Evolutionary conservation across 2,888 invertebrate species (phyloP), one percentile per base, ranked within the genome.

Genomic region (Rugalucina vietnamica): DNA sequence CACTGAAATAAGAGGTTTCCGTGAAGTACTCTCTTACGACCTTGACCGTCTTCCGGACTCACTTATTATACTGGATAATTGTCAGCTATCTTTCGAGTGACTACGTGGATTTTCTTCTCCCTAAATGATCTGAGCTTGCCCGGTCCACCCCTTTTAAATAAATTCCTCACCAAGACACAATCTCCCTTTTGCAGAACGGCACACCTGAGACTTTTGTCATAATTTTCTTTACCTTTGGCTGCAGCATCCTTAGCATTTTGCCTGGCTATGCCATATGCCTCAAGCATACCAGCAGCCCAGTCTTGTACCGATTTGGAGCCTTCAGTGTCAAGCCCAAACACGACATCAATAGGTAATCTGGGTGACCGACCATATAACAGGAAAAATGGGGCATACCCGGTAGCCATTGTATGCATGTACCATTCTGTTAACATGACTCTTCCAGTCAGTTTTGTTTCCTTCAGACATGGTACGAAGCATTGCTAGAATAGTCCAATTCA

Each of bases 341-440:
- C 60, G 5, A 85, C 37, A 70, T 85, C 81, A 10, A 85, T 65
- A 32, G 81, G 85, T n/a, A 82, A 57, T 57, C 82, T 79, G 10
- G 82, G 82, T n/a, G 70, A 54, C 34, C 85, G 29, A 27, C 82
- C 84, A 76, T 76, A 85, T 18, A 88, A 34, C 57, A 87, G 49
- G 60, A 39, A 86, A 69, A 82, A 84, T 54, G 88, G 88, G 12
- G 83, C 71, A 50, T 75, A 86, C 21, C 85, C 77, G 32, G 87
- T 88, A 2, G 78, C 21, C 14, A 49, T 89, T 89, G 70, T 89
- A 89, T 1, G 88, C 85, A 84, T 88, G 85, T 12, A 81, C 82
- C 10, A 88, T 69, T 72, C 71, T 76, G 21, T 85, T 82, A 1
- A 88, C 36, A 70, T 87, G 86, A 36, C 73, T 79, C 57, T 81